Evolutionary conservation across 2,113 vertebrate genomes (phyloP).

Genomic region (Ondatra zibethicus): DNA sequence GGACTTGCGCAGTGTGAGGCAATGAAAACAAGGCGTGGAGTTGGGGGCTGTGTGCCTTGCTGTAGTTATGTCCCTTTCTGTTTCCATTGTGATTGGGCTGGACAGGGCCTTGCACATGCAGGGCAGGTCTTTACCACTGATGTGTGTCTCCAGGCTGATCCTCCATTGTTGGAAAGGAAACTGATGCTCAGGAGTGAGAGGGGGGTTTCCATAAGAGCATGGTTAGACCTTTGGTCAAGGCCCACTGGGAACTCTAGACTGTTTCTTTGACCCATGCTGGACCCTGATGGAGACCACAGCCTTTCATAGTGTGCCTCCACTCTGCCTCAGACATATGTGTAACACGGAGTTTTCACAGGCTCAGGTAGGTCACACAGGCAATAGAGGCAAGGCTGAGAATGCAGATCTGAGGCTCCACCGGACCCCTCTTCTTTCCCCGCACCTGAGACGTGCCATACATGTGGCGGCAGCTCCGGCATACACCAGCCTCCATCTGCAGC

Average conservation of each 20-base stretch:
- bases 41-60: fast-evolving
- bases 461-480: background rate
- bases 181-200: background rate
- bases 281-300: background rate
- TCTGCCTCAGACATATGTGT: background rate
- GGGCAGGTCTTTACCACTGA: background rate
- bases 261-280: background rate
- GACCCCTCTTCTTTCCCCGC: fast-evolving
- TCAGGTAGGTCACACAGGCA: background rate
- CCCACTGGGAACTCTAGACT: background rate
- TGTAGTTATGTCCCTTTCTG: too few species aligned
- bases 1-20: fast-evolving
- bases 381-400: background rate
- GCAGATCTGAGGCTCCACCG: background rate
- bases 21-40: fast-evolving
- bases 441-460: fast-evolving
- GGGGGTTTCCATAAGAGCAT: background rate
- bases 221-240: background rate
- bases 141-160: background rate
- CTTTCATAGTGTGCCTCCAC: background rate
- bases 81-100: background rate
- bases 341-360: background rate
- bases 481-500: background rate
- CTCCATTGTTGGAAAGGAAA: background rate
- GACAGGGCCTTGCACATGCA: background rate